phyloP scores from a whole-genome alignment of 2,113 vertebrate genomes.

The Vombatus ursinus region DNA sequence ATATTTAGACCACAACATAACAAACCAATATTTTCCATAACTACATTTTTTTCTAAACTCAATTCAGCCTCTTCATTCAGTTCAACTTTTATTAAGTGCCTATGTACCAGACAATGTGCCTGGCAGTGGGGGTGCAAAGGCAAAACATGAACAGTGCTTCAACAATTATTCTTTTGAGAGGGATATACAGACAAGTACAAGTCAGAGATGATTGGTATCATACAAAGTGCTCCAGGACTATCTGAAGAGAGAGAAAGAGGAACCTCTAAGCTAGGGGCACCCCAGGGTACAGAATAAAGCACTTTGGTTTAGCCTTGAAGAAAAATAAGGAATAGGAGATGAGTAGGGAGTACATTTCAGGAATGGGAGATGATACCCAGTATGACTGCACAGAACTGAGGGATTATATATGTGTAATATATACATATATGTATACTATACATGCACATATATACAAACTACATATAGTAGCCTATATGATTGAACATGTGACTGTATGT shows the following conservation, averaged over 20 bases:
- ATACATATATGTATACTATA: too few species aligned
- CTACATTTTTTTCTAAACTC: slow-evolving; percentile 7
- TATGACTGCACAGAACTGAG: background rate
- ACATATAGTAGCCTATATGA: too few species aligned
- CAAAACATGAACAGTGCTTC: background rate
- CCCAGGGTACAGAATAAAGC: background rate
- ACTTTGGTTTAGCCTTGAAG: too few species aligned
- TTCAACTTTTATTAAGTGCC: background rate
- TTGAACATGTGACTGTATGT: background rate
- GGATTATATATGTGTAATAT: background rate
- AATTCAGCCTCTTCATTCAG: slow-evolving; percentile 6
- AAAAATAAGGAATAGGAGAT: background rate
- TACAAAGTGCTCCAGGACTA: background rate
- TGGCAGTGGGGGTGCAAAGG: background rate
- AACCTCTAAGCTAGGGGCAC: too few species aligned
- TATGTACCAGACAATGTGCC: too few species aligned
- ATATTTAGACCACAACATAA: slow-evolving; percentile 14
- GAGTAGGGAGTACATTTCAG: too few species aligned
- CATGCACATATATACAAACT: too few species aligned
- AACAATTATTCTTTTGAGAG: background rate
- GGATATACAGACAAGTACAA: background rate
- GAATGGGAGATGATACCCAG: too few species aligned
- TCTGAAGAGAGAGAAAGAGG: too few species aligned
- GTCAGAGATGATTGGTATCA: background rate
- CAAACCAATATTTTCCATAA: slow-evolving; percentile 12